Percentiles rank a stretch among this genome's conserved stretches.
phyloP scores from a whole-genome alignment of 2,888 invertebrate species.

The Portevinia maculata region DNA sequence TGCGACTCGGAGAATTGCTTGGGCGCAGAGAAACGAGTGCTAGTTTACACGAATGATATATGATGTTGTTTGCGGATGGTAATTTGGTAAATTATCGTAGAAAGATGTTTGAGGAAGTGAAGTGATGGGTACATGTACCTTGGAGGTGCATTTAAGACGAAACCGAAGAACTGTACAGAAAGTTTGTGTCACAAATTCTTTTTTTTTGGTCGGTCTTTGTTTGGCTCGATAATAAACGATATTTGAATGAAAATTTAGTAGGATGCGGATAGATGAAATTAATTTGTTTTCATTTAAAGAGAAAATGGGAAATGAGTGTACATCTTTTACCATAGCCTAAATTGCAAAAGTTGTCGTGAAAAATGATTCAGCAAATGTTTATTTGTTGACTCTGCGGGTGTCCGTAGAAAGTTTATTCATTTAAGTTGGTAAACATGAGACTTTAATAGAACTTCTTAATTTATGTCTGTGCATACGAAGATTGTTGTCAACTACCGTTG shows the following conservation, averaged over 20 bases:
- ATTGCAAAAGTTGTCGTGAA: too few relatives aligned
- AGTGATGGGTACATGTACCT: neutral
- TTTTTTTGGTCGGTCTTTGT: too few relatives aligned
- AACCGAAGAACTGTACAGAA: neutral
- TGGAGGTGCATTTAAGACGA: neutral
- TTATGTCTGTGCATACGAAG: too few relatives aligned
- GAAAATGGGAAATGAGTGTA: neutral
- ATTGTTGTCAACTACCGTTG: too few relatives aligned
- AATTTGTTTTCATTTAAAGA: neutral
- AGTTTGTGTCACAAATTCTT: neutral
- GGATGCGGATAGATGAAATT: too few relatives aligned
- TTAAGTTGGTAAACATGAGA: too few relatives aligned
- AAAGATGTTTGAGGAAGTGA: slow-evolving; percentile 2
- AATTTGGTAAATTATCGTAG: slow-evolving; percentile 16
- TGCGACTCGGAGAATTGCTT: slow-evolving; percentile 4
- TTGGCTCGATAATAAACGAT: too few relatives aligned
- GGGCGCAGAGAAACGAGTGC: neutral
- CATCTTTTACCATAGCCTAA: neutral
- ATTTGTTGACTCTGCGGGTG: too few relatives aligned
- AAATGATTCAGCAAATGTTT: too few relatives aligned
- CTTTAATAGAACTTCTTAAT: too few relatives aligned
- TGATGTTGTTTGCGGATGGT: slow-evolving; percentile 15
- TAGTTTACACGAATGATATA: slow-evolving; percentile 27
- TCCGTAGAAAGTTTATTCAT: too few relatives aligned
- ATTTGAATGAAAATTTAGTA: too few relatives aligned